These are phyloP conservation scores for Actinia equina DNA, from an alignment of 64 coral and sea anemone genomes.

Conservation along the genomic window DNA sequence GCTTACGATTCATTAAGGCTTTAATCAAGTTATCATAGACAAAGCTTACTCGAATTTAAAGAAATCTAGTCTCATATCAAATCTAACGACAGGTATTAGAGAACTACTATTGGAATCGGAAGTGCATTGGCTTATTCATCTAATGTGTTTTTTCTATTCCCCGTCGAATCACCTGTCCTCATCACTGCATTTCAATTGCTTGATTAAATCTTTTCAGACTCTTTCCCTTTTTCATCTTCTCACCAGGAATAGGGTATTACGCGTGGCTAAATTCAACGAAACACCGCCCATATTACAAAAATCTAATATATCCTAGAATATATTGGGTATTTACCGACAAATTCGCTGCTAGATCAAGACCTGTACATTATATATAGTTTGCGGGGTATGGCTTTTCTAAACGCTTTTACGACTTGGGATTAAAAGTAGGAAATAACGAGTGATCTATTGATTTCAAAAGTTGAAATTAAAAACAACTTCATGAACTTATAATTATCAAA, in stretches of 20 bases:
- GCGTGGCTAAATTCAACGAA: not conserved
- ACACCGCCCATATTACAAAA: not conserved
- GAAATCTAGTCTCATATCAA: slow-evolving; percentile 18
- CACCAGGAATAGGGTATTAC: slow-evolving; percentile 3
- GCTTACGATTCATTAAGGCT: slow-evolving; percentile 22
- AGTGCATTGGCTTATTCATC: not conserved
- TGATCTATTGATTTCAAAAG: not conserved
- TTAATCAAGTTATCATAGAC: slow-evolving; percentile 10
- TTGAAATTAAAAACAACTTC: not conserved
- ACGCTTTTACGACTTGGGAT: not conserved
- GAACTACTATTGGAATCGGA: slow-evolving; percentile 9
- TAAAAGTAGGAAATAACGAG: not conserved
- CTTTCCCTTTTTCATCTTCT: slow-evolving; percentile 1
- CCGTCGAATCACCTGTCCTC: not conserved
- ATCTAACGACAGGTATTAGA: slow-evolving; percentile 12
- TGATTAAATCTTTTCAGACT: slow-evolving; percentile 19
- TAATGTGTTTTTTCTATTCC: slow-evolving; percentile 18
- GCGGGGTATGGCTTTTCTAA: not conserved
- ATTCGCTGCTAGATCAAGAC: not conserved
- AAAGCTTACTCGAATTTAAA: slow-evolving; percentile 11
- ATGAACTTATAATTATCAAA: not conserved
- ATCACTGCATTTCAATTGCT: not conserved
- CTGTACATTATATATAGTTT: not conserved
- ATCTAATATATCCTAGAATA: not conserved
- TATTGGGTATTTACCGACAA: slow-evolving; percentile 7